Base-by-base conservation (phyloP, 2,888 invertebrate genomes). In the Diadegma fenestrale region DNA sequence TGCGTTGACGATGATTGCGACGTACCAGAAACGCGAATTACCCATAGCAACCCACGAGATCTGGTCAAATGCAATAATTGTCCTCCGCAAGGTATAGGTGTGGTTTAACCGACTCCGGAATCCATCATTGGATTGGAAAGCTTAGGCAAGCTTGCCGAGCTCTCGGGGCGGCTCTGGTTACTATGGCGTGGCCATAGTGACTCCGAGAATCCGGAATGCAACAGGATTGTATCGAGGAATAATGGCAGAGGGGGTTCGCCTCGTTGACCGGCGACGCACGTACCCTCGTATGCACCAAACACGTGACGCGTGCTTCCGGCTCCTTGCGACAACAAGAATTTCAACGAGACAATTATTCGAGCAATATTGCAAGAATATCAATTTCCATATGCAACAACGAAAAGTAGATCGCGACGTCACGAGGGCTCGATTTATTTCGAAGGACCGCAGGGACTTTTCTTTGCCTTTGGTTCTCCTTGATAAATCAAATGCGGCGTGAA, bases 161-260 rank as follows among this genome's bases (percentile, higher is more conserved):
- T 51, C 19, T 58, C 0, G 37, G 8, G 10, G 19, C 19, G 19
- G 64, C 58, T 82, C 86, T 63, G 63, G 61, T 68, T 77, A 80
- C 84, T 84, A 61, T 80, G 86, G 71, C 66, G 54, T 51, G 61
- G 48, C 61, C 73, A 43, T 26, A 26, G n/a, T n/a, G 37, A 26
- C 68, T 51, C 43, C 64, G 78, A 88, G 88, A 89, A 90, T 89
- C 84, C 87, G 87, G 88, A 89, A 90, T 90, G 91, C 91, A 90
- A 90, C 89, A 90, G 90, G 90, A 91, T 88, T 87, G 86, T 89
- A 88, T 89, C 87, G 78, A 77, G 84, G 87, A 84, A 87, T 85
- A 88, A 88, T 87, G 78, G 87, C 76, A 48, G 84, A 43, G 69
- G 80, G 43, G 71, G 81, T 82, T 80, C 48, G 69, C 85, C 81